phyloP scores from a whole-genome alignment of 2,113 vertebrate genomes.

The Craseonycteris thonglongyai region DNA sequence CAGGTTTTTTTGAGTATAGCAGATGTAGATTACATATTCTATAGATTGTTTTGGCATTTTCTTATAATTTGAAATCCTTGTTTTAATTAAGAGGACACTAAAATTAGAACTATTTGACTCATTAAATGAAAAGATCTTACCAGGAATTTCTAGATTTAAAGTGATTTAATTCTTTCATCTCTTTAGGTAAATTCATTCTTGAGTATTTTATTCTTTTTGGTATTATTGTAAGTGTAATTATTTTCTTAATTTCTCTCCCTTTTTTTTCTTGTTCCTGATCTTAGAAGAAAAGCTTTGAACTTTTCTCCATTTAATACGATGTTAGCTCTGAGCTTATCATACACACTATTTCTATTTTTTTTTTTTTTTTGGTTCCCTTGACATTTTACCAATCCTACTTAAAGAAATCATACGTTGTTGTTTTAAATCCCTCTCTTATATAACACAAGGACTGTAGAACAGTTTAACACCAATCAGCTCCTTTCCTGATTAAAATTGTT shows the following conservation, averaged over 20 bases:
- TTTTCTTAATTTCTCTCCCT: not conserved
- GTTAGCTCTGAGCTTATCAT: not conserved
- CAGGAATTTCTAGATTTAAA: not conserved
- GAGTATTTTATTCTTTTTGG: not conserved
- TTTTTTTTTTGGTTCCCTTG: not conserved
- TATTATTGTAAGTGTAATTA: not conserved
- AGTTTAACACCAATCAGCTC: not conserved
- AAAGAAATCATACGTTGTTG: not conserved
- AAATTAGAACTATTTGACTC: not conserved
- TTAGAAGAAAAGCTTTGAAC: not conserved
- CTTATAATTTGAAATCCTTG: not conserved
- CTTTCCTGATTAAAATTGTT: not conserved
- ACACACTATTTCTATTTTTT: not conserved
- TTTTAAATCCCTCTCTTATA: not conserved
- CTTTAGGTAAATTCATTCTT: not conserved
- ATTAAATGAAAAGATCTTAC: conserved; percentile 7
- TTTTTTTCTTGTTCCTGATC: not conserved
- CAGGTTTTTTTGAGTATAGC: not conserved
- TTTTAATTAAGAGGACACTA: not conserved
- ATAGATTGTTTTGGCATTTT: not conserved
- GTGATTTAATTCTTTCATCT: not conserved
- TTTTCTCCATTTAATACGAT: not conserved
- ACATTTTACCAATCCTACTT: not conserved
- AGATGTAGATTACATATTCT: not conserved
- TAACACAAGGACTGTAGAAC: not conserved